phyloP scores from a whole-genome alignment of 1,140 invertebrate species.

The Micrasema minimum region DNA sequence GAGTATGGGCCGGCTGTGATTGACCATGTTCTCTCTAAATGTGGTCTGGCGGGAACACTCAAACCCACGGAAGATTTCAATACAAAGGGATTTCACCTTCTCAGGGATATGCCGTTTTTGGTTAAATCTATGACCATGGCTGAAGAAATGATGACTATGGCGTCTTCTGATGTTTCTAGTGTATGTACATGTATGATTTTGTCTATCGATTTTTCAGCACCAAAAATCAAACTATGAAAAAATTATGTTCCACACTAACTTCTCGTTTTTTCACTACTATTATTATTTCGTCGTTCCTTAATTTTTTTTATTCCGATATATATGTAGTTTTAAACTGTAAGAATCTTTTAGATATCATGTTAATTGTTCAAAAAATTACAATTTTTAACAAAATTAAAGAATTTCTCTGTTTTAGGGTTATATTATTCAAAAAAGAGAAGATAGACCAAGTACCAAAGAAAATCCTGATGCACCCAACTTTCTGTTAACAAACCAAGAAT shows the following conservation, averaged over 20 bases:
- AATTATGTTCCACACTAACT: no score
- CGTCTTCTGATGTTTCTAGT: conserved; percentile 64
- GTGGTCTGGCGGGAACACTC: conserved; percentile 73
- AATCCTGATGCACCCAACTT: conserved; percentile 70
- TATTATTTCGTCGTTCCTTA: no score
- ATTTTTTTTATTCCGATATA: no score
- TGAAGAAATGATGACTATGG: conserved; percentile 72
- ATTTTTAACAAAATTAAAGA: neutral
- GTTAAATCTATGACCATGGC: conserved; percentile 77
- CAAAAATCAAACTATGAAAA: no score
- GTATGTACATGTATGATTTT: conserved; percentile 58
- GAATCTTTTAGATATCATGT: no score
- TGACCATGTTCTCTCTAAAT: conserved; percentile 84
- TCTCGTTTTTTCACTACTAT: no score
- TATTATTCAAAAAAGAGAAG: conserved; percentile 88
- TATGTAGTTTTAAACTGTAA: no score
- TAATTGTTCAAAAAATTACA: no score
- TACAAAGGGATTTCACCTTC: conserved; percentile 74
- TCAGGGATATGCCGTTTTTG: conserved; percentile 74
- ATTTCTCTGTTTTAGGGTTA: conserved; percentile 71
- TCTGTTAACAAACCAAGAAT: conserved; percentile 86
- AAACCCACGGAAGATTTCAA: conserved; percentile 57
- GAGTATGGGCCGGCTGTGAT: conserved; percentile 91
- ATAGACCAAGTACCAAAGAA: conserved; percentile 66
- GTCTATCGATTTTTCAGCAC: no score